phyloP scores from a whole-genome alignment of 2,888 invertebrate species.

The Caenorhabditis sulstoni region DNA sequence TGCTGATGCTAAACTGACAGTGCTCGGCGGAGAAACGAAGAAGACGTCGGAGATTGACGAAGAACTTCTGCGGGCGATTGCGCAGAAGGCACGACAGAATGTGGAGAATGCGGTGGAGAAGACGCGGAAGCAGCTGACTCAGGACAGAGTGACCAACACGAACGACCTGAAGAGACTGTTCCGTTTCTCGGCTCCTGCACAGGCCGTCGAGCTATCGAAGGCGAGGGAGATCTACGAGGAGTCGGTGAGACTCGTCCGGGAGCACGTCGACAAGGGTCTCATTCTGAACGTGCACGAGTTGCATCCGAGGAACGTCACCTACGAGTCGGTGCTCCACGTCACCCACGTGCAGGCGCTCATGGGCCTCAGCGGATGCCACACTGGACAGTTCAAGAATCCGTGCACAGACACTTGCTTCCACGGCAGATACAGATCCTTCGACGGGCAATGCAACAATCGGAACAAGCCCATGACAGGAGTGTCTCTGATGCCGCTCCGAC shows the following conservation, averaged over 20 bases:
- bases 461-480: slow-evolving; percentile 91
- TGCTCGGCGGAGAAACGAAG: slow-evolving; percentile 72
- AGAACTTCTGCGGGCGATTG: slow-evolving; percentile 38
- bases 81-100: slow-evolving; percentile 52
- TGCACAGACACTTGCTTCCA: slow-evolving; percentile 91
- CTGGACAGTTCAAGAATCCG: slow-evolving; percentile 73
- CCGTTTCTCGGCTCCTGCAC: slow-evolving; percentile 77
- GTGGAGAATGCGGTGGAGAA: slow-evolving; percentile 64
- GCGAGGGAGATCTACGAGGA: slow-evolving; percentile 97
- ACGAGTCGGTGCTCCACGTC: slow-evolving; percentile 89
- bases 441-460: slow-evolving; percentile 97
- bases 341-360: slow-evolving; percentile 91
- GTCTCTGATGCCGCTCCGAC: slow-evolving; percentile 81
- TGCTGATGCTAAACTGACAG: slow-evolving; percentile 81
- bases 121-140: slow-evolving; percentile 60
- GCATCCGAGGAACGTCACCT: slow-evolving; percentile 85
- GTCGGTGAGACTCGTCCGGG: slow-evolving; percentile 90
- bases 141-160: slow-evolving; percentile 63
- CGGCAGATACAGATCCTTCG: slow-evolving; percentile 91
- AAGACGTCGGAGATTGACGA: slow-evolving; percentile 45
- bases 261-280: slow-evolving; percentile 85
- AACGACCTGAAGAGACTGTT: slow-evolving; percentile 65
- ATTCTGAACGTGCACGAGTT: slow-evolving; percentile 71
- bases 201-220: slow-evolving; percentile 90
- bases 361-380: slow-evolving; percentile 87